Percentiles rank a stretch among this genome's conserved stretches.
phyloP scores from a whole-genome alignment of 92 coral and sea anemone genomes.

The Actinernus sp. region DNA sequence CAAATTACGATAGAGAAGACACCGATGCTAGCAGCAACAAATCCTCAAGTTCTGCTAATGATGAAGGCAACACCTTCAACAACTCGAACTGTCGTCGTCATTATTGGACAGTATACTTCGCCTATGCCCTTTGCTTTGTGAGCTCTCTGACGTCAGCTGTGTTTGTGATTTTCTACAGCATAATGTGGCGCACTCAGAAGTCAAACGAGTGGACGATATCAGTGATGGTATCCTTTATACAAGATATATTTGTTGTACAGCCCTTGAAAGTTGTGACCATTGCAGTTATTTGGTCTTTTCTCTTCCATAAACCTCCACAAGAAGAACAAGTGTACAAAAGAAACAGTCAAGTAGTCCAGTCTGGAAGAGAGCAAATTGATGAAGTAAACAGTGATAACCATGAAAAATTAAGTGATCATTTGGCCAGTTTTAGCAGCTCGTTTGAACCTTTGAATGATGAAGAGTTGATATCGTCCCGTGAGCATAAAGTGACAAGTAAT shows the following conservation, averaged over 20 bases:
- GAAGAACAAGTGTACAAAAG: slow-evolving; percentile 25
- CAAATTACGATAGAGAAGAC: not conserved
- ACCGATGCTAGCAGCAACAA: not conserved
- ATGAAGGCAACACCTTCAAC: not conserved
- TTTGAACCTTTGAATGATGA: not conserved
- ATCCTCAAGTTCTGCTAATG: not conserved
- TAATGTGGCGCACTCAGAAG: slow-evolving; percentile 87
- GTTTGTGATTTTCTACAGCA: slow-evolving; percentile 65
- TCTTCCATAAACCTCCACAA: slow-evolving; percentile 80
- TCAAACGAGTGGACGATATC: slow-evolving; percentile 79
- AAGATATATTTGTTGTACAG: slow-evolving; percentile 80
- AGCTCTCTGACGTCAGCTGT: slow-evolving; percentile 62
- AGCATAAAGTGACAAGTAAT: slow-evolving; percentile 11
- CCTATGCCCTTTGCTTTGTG: slow-evolving; percentile 59
- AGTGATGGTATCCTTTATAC: slow-evolving; percentile 66
- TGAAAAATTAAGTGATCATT: not conserved
- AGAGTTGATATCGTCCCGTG: slow-evolving; percentile 15
- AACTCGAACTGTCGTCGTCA: slow-evolving; percentile 51
- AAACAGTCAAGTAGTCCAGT: slow-evolving; percentile 1
- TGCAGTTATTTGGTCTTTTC: slow-evolving; percentile 59
- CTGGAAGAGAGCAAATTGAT: not conserved
- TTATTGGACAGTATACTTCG: slow-evolving; percentile 53
- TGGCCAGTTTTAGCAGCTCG: too few species aligned
- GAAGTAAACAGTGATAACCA: not conserved
- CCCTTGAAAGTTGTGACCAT: slow-evolving; percentile 72